These are phyloP conservation scores for Microtus richardsoni DNA, from an alignment of 2,113 vertebrate species.

Conservation along the genomic window DNA sequence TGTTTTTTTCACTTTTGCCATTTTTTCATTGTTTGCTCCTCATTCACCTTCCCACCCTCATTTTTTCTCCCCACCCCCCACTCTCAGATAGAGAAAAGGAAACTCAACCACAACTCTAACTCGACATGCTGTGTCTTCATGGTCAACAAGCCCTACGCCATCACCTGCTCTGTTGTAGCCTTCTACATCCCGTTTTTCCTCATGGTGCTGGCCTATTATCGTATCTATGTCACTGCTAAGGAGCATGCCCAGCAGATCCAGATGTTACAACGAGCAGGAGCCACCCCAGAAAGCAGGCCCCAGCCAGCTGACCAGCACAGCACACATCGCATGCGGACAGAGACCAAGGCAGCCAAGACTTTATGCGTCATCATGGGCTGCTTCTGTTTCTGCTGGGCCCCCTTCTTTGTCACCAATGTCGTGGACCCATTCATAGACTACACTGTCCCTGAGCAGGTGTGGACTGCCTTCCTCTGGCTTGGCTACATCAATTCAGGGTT, in stretches of 20 bases:
- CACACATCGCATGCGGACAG: conserved; percentile 96
- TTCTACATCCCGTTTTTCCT: conserved; percentile 98
- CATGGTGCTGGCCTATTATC: conserved; percentile 99
- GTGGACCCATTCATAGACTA: conserved; percentile 98
- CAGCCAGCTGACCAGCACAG: conserved; percentile 93
- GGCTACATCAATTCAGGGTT: conserved; percentile 99
- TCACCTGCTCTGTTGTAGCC: conserved; percentile 98
- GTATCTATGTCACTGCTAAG: conserved; percentile 96
- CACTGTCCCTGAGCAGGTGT: conserved; percentile 93
- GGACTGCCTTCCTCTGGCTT: conserved; percentile 97
- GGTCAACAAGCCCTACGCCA: conserved; percentile 99
- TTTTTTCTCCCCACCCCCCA: background rate
- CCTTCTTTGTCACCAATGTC: conserved; percentile 97
- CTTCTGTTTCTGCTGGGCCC: conserved; percentile 99
- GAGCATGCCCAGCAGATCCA: conserved; percentile 96
- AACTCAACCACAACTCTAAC: conserved; percentile 91
- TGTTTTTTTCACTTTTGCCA: background rate
- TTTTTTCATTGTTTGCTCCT: background rate
- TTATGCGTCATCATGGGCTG: conserved; percentile 99
- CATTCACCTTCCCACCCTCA: background rate
- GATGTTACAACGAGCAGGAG: conserved; percentile 93
- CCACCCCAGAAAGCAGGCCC: conserved; percentile 82
- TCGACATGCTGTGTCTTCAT: conserved; percentile 97
- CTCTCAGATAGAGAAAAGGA: conserved; percentile 92
- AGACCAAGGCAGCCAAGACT: conserved; percentile 99